Evolutionary conservation across 2,888 invertebrate genomes (phyloP).

Genomic region (Dorcus hopei): DNA sequence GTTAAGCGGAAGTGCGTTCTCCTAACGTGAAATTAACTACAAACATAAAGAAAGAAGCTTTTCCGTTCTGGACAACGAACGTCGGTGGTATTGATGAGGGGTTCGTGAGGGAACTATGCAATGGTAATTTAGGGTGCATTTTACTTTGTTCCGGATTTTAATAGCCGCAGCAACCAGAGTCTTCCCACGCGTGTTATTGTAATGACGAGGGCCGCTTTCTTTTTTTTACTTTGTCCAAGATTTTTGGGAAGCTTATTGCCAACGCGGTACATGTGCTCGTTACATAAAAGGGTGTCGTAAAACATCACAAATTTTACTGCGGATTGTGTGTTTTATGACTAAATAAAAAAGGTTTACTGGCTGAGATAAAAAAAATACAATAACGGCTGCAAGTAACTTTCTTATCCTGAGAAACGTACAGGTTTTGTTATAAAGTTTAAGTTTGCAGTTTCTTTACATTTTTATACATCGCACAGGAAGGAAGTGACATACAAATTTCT

Average conservation of each 20-base stretch:
- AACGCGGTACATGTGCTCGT: neutral
- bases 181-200: constrained; percentile 5
- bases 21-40: constrained; percentile 6
- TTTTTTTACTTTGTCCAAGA: neutral
- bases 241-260: neutral
- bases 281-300: neutral
- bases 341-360: no score
- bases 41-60: constrained; percentile 4
- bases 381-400: no score
- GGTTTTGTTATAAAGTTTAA: no score
- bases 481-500: no score
- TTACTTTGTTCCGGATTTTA: neutral
- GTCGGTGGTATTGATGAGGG: neutral
- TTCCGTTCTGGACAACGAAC: constrained; percentile 2
- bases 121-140: neutral
- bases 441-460: no score
- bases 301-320: neutral
- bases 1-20: constrained; percentile 5
- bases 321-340: no score
- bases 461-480: no score
- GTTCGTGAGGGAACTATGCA: neutral
- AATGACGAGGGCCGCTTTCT: neutral
- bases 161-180: neutral
- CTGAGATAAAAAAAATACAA: no score
- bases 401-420: no score